phyloP scores from a whole-genome alignment of 35 echinoderm and acorn worm genomes.

The Apostichopus californicus region DNA sequence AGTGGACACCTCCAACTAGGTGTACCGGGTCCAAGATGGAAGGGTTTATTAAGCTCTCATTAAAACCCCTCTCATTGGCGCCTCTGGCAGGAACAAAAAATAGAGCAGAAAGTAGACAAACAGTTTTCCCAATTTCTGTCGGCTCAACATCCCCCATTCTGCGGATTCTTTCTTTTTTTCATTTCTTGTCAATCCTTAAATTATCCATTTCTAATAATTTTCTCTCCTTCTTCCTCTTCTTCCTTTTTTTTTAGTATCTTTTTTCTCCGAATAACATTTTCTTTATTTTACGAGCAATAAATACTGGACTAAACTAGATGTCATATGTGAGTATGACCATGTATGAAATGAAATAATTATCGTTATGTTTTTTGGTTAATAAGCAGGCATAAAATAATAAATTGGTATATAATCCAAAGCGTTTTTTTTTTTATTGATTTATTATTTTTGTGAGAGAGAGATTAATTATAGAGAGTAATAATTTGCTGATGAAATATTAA shows the following conservation, averaged over 20 bases:
- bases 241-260: background rate
- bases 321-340: slow-evolving; percentile 31
- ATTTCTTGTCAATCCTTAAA: too few species aligned
- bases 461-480: background rate
- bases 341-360: slow-evolving; percentile 38
- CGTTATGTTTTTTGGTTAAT: slow-evolving; percentile 40
- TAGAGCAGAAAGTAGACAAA: slow-evolving; percentile 51
- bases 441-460: slow-evolving; percentile 1
- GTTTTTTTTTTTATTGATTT: background rate
- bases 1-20: slow-evolving; percentile 50
- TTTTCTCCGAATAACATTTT: background rate
- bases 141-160: background rate
- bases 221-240: background rate
- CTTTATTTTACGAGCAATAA: too few species aligned
- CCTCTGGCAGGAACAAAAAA: slow-evolving; percentile 74
- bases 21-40: background rate
- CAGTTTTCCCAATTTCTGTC: background rate
- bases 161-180: too few species aligned
- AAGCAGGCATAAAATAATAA: slow-evolving; percentile 49
- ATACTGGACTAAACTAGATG: too few species aligned
- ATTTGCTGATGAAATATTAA: slow-evolving; percentile 3
- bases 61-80: slow-evolving; percentile 34
- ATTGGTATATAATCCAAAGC: background rate
- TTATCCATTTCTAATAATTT: too few species aligned
- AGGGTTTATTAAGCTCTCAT: slow-evolving; percentile 47